phyloP scores from a whole-genome alignment of 2,797 vertebrate species.

The Propithecus deckenii region DNA sequence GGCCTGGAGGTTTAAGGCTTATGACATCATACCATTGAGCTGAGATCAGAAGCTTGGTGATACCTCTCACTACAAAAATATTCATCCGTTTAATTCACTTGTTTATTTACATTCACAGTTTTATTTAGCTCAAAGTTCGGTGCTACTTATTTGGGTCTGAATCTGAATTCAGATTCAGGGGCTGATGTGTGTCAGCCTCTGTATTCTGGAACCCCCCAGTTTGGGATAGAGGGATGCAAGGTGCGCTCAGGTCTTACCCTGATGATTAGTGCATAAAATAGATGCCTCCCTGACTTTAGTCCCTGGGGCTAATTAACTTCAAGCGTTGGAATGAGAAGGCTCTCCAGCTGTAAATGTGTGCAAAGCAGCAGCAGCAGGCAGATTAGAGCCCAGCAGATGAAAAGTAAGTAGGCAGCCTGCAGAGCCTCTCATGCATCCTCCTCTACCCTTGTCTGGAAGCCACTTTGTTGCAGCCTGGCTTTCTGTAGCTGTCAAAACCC shows the following conservation, averaged over 20 bases:
- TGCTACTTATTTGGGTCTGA: background rate
- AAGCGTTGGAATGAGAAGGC: background rate
- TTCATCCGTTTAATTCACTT: background rate
- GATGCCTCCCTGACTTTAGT: background rate
- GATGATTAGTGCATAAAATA: background rate
- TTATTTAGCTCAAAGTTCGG: background rate
- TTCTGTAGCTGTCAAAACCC: slow-evolving; percentile 72
- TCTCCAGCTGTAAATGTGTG: background rate
- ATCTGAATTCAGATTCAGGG: background rate
- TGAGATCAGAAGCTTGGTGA: background rate
- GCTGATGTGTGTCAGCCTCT: background rate
- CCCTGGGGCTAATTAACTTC: background rate
- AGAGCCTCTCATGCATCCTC: background rate
- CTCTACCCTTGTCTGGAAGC: slow-evolving; percentile 8
- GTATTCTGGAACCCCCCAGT: background rate
- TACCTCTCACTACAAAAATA: background rate
- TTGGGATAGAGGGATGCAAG: background rate
- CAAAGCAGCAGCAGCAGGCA: background rate
- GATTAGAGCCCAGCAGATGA: background rate
- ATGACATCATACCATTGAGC: background rate
- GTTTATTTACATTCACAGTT: background rate
- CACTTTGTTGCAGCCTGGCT: slow-evolving; percentile 46
- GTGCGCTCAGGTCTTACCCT: background rate
- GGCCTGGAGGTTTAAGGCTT: background rate
- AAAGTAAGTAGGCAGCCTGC: background rate